Evolutionary conservation across 2,888 invertebrate species (phyloP).

Genomic region (Frankliniella intonsa): DNA sequence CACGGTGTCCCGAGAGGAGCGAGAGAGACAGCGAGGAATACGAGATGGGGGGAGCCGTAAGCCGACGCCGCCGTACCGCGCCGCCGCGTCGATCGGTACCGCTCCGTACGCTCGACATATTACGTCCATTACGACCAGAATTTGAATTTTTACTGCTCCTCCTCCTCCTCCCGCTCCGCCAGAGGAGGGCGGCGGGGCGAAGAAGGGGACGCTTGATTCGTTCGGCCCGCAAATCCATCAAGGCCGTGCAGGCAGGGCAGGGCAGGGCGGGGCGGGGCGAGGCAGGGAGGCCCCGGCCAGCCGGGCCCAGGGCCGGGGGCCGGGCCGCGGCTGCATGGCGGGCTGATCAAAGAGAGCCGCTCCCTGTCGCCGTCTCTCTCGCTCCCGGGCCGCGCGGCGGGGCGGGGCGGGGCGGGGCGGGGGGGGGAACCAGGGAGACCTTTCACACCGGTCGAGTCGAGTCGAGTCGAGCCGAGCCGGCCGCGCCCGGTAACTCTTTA

Average conservation of each 20-base stretch:
- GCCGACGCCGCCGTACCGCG: too few species aligned
- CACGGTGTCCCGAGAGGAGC: too few species aligned
- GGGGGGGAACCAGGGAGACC: background rate
- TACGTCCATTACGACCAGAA: too few species aligned
- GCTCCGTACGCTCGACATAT: too few species aligned
- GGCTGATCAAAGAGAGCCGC: conserved; percentile 20
- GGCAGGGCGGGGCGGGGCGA: too few species aligned
- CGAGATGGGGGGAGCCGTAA: too few species aligned
- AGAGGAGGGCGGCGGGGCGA: background rate
- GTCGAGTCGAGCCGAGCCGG: background rate
- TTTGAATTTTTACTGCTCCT: too few species aligned
- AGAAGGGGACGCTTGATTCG: conserved; percentile 20
- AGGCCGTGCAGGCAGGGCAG: background rate
- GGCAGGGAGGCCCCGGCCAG: background rate
- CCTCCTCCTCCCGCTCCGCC: too few species aligned
- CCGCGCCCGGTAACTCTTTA: conserved; percentile 4
- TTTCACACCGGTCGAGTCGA: background rate
- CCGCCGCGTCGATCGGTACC: too few species aligned
- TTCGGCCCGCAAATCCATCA: conserved; percentile 24
- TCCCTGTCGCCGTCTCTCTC: background rate
- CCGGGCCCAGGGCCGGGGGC: background rate
- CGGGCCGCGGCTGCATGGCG: background rate
- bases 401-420: background rate
- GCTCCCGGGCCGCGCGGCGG: background rate
- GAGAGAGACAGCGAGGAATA: too few species aligned